These are phyloP conservation scores for Octonoba sinensis DNA, from an alignment of 2,888 invertebrate genomes.

Conservation along the genomic window DNA sequence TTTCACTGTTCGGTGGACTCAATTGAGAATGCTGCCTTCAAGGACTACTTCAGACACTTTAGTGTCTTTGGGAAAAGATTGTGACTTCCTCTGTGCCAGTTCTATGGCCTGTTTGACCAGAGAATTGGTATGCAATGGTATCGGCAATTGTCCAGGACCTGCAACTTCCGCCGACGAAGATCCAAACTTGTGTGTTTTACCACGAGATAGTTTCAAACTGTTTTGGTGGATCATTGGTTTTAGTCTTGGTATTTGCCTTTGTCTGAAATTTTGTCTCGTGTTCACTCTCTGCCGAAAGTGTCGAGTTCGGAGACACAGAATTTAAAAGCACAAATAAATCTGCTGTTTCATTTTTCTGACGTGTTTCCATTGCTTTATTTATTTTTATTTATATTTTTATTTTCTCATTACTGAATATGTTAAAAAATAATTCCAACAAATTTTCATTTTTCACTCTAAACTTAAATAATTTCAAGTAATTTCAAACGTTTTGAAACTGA, in stretches of 20 bases:
- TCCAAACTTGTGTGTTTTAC: conserved; percentile 36
- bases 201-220: conserved; percentile 48
- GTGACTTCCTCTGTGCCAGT: conserved; percentile 88
- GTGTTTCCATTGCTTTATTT: neutral
- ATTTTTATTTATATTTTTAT: neutral
- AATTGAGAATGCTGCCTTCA: conserved; percentile 59
- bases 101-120: conserved; percentile 86
- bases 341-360: neutral
- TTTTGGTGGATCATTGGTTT: conserved; percentile 65
- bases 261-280: conserved; percentile 50
- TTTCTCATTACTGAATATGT: too few species aligned
- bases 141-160: conserved; percentile 79
- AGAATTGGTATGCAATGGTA: conserved; percentile 86
- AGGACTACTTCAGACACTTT: conserved; percentile 56
- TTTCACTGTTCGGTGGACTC: conserved; percentile 63
- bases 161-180: conserved; percentile 70
- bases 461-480: too few species aligned
- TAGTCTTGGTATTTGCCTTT: conserved; percentile 53
- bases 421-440: too few species aligned
- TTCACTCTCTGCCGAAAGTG: conserved; percentile 57
- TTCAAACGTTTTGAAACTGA: too few species aligned
- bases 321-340: conserved; percentile 18
- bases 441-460: too few species aligned
- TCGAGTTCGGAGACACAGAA: conserved; percentile 52
- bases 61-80: conserved; percentile 72